Evolutionary conservation across 1,140 invertebrate species (phyloP), one percentile per base, ranked within the genome.

Genomic region (Oryctes rhinoceros): DNA sequence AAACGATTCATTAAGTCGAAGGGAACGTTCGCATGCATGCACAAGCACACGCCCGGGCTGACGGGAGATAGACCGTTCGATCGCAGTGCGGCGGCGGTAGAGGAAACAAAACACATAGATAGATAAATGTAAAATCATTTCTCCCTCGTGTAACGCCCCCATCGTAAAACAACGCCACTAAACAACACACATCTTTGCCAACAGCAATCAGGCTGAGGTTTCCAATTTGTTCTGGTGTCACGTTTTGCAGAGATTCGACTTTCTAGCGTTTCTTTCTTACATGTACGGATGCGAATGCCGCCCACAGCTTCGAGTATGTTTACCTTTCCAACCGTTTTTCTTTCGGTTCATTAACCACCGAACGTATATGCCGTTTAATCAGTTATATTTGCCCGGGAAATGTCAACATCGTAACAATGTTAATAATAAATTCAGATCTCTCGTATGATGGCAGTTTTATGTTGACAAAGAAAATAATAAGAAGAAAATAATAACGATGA

Each of bases 81-180:
- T 59, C 53, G 18, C 53, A 6, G 53, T 35, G 24, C 20, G 65
- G 20, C 65, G 10, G 20, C 15, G 65, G 65, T 35, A 30, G 65
- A 24, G 20, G 11, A 71, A 35, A 71, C 65, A 59, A 59, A 59
- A 59, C 53, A 59, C 53, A 59, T 71, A 71, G 18, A 71, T 71
- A 71, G 65, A 71, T 71, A 71, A 71, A 71, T 71, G 65, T 71
- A 71, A 71, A 71, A 71, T 71, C 65, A 71, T 71, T 71, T 71
- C 65, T 71, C 65, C 65, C 65, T 35, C 10, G 65, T 71, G 65
- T 62, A 62, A 62, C 53, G 53, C 53, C 65, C 65, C 35, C 18
- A 15, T 71, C 65, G 65, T 71, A 71, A 71, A 71, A 71, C 65
- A 71, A 71, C 65, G 20, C 65, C 35, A 71, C 65, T 71, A 71